Percentiles rank a stretch among this genome's conserved stretches.
Conservation (phyloP, 2,888 invertebrate species). For the Xanthorhoe designata region DNA sequence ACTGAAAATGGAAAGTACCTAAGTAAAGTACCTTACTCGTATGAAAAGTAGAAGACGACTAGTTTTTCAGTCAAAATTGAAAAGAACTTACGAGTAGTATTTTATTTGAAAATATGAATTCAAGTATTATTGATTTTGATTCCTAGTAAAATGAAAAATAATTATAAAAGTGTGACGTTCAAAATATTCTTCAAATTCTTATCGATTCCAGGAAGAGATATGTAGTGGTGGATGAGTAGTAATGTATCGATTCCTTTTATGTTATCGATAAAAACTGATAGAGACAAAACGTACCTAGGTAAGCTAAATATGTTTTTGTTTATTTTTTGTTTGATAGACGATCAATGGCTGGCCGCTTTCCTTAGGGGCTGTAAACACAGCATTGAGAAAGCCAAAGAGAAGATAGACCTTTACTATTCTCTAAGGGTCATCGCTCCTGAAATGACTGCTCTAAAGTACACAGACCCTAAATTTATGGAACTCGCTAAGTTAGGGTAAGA, state of each 20-base stretch:
- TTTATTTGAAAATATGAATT: too few species aligned
- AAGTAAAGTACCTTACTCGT: too few species aligned
- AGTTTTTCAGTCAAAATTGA: too few species aligned
- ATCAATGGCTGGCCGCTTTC: slow-evolving; percentile 86
- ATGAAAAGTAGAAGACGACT: too few species aligned
- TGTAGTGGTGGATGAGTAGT: too few species aligned
- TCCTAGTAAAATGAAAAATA: too few species aligned
- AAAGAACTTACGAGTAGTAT: too few species aligned
- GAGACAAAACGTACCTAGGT: neutral
- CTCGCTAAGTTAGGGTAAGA: slow-evolving; percentile 57
- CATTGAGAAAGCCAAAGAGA: slow-evolving; percentile 85
- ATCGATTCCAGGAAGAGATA: too few species aligned
- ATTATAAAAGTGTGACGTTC: too few species aligned
- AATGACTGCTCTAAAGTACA: slow-evolving; percentile 59
- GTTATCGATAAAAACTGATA: neutral
- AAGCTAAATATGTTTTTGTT: neutral
- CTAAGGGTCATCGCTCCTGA: slow-evolving; percentile 82
- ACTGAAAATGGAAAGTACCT: too few species aligned
- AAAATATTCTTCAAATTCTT: too few species aligned
- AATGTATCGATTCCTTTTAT: neutral
- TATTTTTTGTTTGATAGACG: slow-evolving; percentile 65
- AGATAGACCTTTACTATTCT: slow-evolving; percentile 86
- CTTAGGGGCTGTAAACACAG: slow-evolving; percentile 87
- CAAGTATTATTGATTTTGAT: too few species aligned
- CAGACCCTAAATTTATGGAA: slow-evolving; percentile 56